Conservation (phyloP, 2,113 vertebrate species). For the Mirounga angustirostris region DNA sequence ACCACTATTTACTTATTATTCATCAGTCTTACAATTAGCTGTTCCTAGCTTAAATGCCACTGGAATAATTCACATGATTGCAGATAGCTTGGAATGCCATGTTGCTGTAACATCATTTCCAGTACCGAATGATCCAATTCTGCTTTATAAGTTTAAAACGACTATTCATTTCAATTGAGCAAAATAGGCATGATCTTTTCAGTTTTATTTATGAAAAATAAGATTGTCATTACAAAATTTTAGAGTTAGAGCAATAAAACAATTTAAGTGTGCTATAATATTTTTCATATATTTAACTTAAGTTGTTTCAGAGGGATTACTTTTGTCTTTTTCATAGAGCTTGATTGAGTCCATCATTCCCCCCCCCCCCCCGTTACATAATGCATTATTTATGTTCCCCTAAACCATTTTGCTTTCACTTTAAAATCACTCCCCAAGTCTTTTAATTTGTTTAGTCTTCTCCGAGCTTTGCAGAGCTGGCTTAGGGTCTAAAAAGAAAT, state of each 20-base stretch:
- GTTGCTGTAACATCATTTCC: constrained; percentile 29
- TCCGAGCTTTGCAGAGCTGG: constrained; percentile 31
- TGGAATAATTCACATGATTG: constrained; percentile 71
- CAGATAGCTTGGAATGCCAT: constrained; percentile 45
- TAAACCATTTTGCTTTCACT: constrained; percentile 32
- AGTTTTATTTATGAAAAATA: constrained; percentile 38
- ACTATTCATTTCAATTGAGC: background rate
- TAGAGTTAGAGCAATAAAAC: constrained; percentile 29
- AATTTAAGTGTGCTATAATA: background rate
- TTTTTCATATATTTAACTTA: background rate
- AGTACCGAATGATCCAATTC: background rate
- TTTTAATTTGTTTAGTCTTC: constrained; percentile 69
- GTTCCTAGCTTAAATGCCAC: constrained; percentile 69
- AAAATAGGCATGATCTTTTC: background rate
- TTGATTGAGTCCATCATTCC: background rate
- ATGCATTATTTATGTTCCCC: constrained; percentile 7
- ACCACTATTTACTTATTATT: constrained; percentile 73
- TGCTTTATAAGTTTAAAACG: background rate
- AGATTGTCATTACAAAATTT: background rate
- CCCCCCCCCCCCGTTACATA: background rate
- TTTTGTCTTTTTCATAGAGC: constrained; percentile 23
- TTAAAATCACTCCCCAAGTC: constrained; percentile 41
- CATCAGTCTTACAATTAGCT: constrained; percentile 72
- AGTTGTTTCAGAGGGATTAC: background rate
- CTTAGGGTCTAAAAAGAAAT: constrained; percentile 44